Evolutionary conservation across 1,140 invertebrate genomes (phyloP).

Genomic region (Drosophila subobscura): DNA sequence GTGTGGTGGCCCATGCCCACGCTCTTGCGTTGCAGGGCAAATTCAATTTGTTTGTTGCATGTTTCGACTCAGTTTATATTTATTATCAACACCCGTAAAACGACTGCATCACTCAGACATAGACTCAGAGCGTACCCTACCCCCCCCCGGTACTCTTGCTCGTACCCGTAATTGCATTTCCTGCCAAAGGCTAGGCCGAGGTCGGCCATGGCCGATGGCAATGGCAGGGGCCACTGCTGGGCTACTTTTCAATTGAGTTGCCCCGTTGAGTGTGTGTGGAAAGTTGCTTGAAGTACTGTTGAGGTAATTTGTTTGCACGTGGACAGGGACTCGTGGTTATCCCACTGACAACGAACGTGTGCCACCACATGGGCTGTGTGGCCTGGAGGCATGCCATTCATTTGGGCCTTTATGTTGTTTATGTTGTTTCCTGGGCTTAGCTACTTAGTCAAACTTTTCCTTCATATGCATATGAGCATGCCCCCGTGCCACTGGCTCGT

Average conservation of each 20-base stretch:
- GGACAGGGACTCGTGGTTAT: conserved; percentile 55
- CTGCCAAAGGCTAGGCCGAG: conserved; percentile 48
- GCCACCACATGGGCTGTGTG: conserved; percentile 2
- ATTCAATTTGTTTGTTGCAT: conserved; percentile 80
- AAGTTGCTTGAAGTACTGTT: conserved; percentile 64
- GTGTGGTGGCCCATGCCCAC: background rate
- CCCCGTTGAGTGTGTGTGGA: conserved; percentile 26
- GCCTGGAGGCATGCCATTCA: conserved; percentile 12
- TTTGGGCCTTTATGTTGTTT: conserved; percentile 10
- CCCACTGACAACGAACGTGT: conserved; percentile 16
- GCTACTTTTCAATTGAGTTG: conserved; percentile 54
- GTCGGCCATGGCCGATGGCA: conserved; percentile 17
- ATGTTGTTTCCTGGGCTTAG: conserved; percentile 1
- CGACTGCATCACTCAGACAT: background rate
- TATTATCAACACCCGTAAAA: conserved; percentile 70
- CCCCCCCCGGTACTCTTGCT: conserved; percentile 9
- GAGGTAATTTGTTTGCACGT: conserved; percentile 54
- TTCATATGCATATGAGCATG: background rate
- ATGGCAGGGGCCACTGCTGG: no score
- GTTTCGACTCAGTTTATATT: conserved; percentile 74
- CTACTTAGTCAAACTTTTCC: conserved; percentile 16
- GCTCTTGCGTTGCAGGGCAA: conserved; percentile 21
- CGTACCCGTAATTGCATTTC: conserved; percentile 67
- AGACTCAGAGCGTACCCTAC: conserved; percentile 10
- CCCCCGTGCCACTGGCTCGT: background rate